Evolutionary conservation across 2,113 vertebrate genomes (phyloP).

Genomic region (Coracopsis vasa): DNA sequence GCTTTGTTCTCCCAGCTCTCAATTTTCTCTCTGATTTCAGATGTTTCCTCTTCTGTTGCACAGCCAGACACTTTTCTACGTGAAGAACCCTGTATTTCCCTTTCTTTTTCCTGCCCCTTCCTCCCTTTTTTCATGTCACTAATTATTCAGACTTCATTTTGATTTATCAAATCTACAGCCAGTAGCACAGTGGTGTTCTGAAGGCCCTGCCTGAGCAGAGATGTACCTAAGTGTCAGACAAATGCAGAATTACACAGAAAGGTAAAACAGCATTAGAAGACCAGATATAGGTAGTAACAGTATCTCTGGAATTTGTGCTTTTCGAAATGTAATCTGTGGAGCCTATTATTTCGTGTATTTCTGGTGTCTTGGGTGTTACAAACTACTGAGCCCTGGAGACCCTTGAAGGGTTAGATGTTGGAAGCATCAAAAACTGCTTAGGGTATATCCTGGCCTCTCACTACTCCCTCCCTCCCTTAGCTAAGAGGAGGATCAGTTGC

Average conservation of each 20-base stretch:
- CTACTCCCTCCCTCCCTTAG: not conserved
- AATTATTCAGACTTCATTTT: not conserved
- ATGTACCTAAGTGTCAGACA: not conserved
- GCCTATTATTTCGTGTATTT: not conserved
- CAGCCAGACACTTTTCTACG: not conserved
- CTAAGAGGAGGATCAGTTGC: not conserved
- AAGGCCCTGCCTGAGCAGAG: not conserved
- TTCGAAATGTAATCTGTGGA: not conserved
- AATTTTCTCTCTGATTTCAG: not conserved
- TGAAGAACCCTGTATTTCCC: not conserved
- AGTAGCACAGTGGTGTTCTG: not conserved
- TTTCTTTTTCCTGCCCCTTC: not conserved
- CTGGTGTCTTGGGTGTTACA: not conserved
- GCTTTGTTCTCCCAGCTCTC: not conserved
- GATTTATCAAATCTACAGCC: not conserved
- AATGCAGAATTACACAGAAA: not conserved
- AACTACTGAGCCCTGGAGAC: not conserved
- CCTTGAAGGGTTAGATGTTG: not conserved
- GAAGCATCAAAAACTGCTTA: not conserved
- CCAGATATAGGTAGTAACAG: not conserved
- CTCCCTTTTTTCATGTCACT: not conserved
- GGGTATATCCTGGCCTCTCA: not conserved
- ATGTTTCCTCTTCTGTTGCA: not conserved
- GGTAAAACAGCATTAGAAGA: not conserved
- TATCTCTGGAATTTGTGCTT: not conserved